A percentile compares a stretch with the other conserved stretches of the same genome.
Conservation (phyloP, 2,797 vertebrate species). For the Scolopax bukidnonensis region DNA sequence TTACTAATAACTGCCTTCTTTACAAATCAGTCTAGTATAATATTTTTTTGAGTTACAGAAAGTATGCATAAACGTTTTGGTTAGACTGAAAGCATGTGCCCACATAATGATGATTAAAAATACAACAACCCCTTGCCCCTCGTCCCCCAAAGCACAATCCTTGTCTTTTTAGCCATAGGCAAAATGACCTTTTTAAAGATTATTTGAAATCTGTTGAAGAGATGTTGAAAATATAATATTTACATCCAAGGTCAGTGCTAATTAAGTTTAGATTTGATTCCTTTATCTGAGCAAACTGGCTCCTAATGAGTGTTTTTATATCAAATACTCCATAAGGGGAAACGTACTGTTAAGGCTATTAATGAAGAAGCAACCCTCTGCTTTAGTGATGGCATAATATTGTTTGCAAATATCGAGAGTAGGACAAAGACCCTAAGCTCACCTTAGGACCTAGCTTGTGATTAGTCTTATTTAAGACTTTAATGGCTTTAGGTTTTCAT, state of each 20-base stretch:
- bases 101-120: neutral
- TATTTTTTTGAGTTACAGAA: neutral
- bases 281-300: conserved; percentile 4
- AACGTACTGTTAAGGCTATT: neutral
- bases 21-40: neutral
- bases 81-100: neutral
- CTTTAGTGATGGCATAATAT: neutral
- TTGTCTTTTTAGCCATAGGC: conserved; percentile 7
- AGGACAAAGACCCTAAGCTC: neutral
- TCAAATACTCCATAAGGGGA: neutral
- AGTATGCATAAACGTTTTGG: neutral
- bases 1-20: neutral
- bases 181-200: neutral
- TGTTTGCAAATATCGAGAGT: neutral
- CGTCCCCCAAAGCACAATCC: neutral
- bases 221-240: neutral
- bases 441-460: neutral
- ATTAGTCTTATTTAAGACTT: neutral
- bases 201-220: conserved; percentile 12
- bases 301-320: neutral
- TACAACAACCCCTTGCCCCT: neutral
- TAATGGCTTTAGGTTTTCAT: neutral
- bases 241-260: conserved; percentile 6
- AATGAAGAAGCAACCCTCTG: neutral
- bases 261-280: conserved; percentile 45